phyloP scores from a whole-genome alignment of 2,113 vertebrate species.

The Cephalopterus ornatus region DNA sequence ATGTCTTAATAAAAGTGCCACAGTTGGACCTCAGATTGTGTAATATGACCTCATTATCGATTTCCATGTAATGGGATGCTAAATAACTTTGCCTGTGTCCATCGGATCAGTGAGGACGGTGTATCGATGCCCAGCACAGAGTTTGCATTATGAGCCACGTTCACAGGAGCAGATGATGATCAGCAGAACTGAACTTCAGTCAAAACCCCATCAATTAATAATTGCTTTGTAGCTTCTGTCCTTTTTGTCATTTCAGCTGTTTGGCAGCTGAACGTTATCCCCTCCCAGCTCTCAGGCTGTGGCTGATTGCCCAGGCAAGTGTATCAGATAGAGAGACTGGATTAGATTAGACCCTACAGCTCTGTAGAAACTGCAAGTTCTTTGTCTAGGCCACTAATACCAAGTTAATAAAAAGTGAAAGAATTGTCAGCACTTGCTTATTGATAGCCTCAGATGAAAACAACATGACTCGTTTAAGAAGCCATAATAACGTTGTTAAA shows the following conservation, averaged over 20 bases:
- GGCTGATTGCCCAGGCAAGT: constrained; percentile 10
- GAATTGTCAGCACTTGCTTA: constrained; percentile 9
- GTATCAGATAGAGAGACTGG: neutral
- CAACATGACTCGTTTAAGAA: neutral
- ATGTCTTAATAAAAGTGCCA: neutral
- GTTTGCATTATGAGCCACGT: neutral
- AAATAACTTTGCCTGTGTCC: neutral
- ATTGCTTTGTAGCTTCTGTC: constrained; percentile 12
- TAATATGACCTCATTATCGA: neutral
- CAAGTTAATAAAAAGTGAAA: constrained; percentile 47
- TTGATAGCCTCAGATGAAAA: constrained; percentile 11
- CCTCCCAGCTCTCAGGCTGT: neutral
- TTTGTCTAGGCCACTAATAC: neutral
- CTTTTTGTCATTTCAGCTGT: constrained; percentile 15
- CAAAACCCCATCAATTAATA: constrained; percentile 45
- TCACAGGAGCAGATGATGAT: neutral
- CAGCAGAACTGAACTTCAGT: constrained; percentile 15
- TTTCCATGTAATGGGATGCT: neutral
- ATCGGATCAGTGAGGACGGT: neutral
- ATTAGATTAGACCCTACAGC: constrained; percentile 1
- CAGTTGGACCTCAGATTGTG: neutral
- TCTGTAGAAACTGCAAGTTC: neutral
- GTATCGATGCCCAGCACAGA: neutral
- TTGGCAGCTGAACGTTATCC: neutral
- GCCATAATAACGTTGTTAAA: neutral